Evolutionary conservation across 2,113 vertebrate species (phyloP).

Genomic region (Caranx ignobilis): DNA sequence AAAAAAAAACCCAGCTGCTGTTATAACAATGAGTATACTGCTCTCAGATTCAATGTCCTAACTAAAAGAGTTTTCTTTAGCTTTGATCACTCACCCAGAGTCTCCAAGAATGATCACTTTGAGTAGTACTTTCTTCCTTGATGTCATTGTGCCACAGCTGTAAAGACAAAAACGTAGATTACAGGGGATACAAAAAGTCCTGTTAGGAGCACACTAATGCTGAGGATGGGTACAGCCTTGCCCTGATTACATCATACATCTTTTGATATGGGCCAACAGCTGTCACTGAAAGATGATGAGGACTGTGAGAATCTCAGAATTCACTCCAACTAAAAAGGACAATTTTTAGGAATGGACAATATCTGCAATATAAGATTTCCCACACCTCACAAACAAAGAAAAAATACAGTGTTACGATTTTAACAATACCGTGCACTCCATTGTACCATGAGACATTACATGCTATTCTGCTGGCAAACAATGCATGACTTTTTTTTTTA

Average conservation of each 20-base stretch:
- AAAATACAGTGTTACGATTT: neutral
- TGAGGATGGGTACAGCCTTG: neutral
- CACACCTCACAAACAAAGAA: slow-evolving; percentile 5
- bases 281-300: slow-evolving; percentile 15
- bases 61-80: neutral
- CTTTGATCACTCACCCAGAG: slow-evolving; percentile 76
- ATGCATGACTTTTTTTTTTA: neutral
- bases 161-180: slow-evolving; percentile 35
- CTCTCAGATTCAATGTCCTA: neutral
- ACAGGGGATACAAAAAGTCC: neutral
- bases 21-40: neutral
- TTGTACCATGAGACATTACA: neutral
- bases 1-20: neutral
- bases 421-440: neutral
- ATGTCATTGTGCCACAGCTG: slow-evolving; percentile 80
- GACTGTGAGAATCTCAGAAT: slow-evolving; percentile 14
- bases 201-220: neutral
- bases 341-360: neutral
- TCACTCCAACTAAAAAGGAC: slow-evolving; percentile 22
- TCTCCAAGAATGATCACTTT: slow-evolving; percentile 86
- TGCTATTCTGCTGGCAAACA: slow-evolving; percentile 11
- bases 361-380: neutral
- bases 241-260: neutral
- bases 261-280: neutral
- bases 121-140: slow-evolving; percentile 85